Evolutionary conservation across 1,140 invertebrate species (phyloP), one percentile per base, ranked within the genome.

Genomic region (Papilio helenus): DNA sequence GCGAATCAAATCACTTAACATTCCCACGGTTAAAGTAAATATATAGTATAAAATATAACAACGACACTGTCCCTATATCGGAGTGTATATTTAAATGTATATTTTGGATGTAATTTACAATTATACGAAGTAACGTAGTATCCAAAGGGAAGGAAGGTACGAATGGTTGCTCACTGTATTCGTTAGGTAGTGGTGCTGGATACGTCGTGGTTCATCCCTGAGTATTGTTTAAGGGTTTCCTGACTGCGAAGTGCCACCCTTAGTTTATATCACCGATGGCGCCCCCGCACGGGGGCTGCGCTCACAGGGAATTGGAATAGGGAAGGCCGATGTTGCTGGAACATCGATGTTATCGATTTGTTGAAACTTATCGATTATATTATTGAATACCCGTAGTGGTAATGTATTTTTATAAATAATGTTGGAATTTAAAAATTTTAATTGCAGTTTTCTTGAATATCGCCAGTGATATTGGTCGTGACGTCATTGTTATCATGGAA

Each of bases 81-180:
- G 87, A 88, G 81, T 89, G 83, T 89, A 89, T 89, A 88, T 89
- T 87, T 86, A 76, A 85, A 90, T 90, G 91, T 93, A 93, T 94
- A 93, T 94, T 94, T 94, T 93, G 89, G 93, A 94, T 91, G 88
- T 90, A 93, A 88, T 93, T 93, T 94, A 92, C 91, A 90, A 86
- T 87, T 88, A 79, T 83, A 81, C 72, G 78, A 74, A 80, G 82
- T 71, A 79, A 72, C 79, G 84, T 84, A 84, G 80, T 85, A 82
- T 88, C 87, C 86, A 85, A 85, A 83, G 85, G 82, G 80, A 85
- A 79, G 85, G 86, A 82, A 82, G 9, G 86, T 91, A 89, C 85
- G 89, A 93, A 92, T 91, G 93, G 89, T 94, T 94, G 93, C 93
- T 94, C 93, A 94, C 88, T 93, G 89, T 91, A 88, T 87, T 89